Base-by-base conservation (phyloP, 2,797 vertebrate species). In the Sciaenops ocellatus region DNA sequence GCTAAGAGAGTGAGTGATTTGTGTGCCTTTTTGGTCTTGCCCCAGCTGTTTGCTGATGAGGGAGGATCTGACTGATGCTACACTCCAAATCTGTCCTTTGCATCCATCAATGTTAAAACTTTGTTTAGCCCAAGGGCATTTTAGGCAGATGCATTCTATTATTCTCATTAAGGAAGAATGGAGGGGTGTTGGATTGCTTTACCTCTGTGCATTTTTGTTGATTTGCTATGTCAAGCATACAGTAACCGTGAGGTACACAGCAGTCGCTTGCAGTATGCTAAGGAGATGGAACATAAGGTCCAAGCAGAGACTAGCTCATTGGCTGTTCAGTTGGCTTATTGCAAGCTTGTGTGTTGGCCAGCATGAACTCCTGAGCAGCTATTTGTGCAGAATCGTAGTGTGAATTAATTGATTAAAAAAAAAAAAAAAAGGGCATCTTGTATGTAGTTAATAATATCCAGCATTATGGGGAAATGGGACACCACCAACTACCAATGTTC, bases 31-130 rank as follows among this genome's bases (percentile, higher is more conserved):
- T 93, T 47, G 46, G 79, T 85, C 41, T 38, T 63, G 68, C 68
- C 73, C 71, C 70, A 83, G 78, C 83, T 93, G 92, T 92, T 89
- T 91, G 86, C 87, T 91, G 90, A 93, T 90, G 83, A 90, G 89
- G 75, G 72, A 62, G 66, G 69, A 83, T 79, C 73, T 87, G 79
- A 88, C 69, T 82, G 83, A 89, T 85, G 81, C 69, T 57, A 62
- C 71, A 64, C 60, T 85, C 51, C 78, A 79, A 89, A 77, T 76
- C 5, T 62, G 70, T 88, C 73, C 81, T 88, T 80, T 85, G 60
- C 75, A 80, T 85, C 28, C 26, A 65, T 67, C 70, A 59, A 26
- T 77, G 59, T 76, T 82, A 68, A 84, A 83, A 67, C 63, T 82
- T 82, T 84, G 64, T 83, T 82, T 81, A 70, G 34, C 59, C 73